Percentiles rank a stretch among this genome's conserved stretches.
These are phyloP conservation scores for Punctoribates punctum DNA, from an alignment of 2,888 invertebrate species.

Conservation along the genomic window DNA sequence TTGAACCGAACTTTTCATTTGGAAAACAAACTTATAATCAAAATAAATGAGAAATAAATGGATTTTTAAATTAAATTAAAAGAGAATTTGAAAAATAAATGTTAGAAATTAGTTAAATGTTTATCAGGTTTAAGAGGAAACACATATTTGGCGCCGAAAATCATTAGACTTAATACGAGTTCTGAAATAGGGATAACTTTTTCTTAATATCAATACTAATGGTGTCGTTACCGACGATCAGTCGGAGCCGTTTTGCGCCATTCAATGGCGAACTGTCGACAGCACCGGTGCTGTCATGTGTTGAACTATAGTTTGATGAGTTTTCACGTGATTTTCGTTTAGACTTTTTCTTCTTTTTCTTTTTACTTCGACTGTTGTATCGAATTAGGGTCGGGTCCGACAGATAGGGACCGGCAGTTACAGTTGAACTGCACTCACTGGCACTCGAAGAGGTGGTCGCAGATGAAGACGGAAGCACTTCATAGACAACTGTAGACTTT, in stretches of 20 bases:
- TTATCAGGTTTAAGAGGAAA: background rate
- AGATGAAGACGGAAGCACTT: constrained; percentile 36
- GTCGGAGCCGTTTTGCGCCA: constrained; percentile 71
- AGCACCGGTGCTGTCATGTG: background rate
- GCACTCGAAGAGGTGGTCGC: constrained; percentile 15
- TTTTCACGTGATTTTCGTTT: background rate
- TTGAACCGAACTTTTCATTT: too few relatives aligned
- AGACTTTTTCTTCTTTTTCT: constrained; percentile 33
- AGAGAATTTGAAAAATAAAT: too few relatives aligned
- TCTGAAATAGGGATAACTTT: constrained; percentile 4
- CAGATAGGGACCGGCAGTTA: background rate
- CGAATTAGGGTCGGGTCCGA: background rate
- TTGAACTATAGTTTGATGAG: background rate
- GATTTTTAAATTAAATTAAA: too few relatives aligned
- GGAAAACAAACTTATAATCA: too few relatives aligned
- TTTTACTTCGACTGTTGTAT: background rate
- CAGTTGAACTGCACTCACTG: constrained; percentile 32
- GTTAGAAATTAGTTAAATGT: too few relatives aligned
- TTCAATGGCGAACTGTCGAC: constrained; percentile 3
- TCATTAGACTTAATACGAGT: background rate
- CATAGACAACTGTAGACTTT: constrained; percentile 55
- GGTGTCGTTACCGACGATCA: constrained; percentile 84
- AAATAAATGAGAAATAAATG: too few relatives aligned
- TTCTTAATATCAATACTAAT: constrained; percentile 71
- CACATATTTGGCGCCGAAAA: background rate